These are phyloP conservation scores for Microctonus brassicae DNA, from an alignment of 2,888 invertebrate genomes.

Conservation along the genomic window DNA sequence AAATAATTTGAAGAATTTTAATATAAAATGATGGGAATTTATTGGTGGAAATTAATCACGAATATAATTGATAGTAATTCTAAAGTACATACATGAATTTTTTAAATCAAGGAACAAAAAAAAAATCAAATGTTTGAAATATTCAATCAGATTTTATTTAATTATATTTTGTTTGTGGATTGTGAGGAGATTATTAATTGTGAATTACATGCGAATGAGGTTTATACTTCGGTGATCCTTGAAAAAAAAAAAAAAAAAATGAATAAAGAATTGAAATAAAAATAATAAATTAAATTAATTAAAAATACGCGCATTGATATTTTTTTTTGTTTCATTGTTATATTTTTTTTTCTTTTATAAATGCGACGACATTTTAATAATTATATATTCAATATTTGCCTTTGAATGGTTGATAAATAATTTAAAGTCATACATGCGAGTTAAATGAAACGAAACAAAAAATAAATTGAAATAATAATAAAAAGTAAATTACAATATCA, in stretches of 20 bases:
- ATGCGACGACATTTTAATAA: constrained; percentile 36
- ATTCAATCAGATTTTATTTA: no score
- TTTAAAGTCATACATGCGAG: background rate
- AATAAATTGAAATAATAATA: background rate
- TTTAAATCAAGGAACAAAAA: background rate
- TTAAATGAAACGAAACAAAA: background rate
- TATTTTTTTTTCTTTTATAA: constrained; percentile 44
- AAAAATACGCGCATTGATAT: background rate
- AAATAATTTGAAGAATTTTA: no score
- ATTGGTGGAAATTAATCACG: background rate
- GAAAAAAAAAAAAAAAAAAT: background rate
- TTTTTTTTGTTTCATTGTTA: constrained; percentile 22
- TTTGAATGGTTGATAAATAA: background rate
- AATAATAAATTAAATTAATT: background rate
- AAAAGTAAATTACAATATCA: background rate
- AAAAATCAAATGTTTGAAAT: no score
- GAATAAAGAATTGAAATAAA: background rate
- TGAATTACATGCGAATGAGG: background rate
- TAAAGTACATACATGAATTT: background rate
- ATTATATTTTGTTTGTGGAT: background rate
- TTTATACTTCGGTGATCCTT: background rate
- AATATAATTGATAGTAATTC: background rate
- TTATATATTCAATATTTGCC: constrained; percentile 20
- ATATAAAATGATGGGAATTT: constrained; percentile 1
- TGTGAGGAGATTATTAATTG: background rate